These are phyloP conservation scores for Corapipo altera DNA, from an alignment of 2,113 vertebrate species.

Conservation along the genomic window DNA sequence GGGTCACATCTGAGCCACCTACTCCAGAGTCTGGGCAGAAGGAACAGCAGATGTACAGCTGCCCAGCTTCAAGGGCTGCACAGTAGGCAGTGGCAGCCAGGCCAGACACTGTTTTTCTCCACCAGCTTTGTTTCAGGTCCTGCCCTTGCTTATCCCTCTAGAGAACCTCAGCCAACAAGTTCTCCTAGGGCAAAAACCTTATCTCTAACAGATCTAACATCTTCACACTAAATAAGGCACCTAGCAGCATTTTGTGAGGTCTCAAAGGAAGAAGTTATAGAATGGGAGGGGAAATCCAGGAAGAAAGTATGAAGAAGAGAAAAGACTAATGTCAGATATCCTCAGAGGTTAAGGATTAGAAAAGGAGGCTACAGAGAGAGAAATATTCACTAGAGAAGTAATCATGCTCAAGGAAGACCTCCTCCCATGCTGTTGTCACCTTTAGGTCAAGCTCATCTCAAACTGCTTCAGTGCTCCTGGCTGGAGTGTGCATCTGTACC, in stretches of 20 bases:
- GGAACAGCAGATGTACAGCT: not conserved
- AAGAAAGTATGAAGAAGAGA: not conserved
- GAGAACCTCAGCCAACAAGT: not conserved
- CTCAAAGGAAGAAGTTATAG: not conserved
- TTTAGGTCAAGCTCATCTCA: not conserved
- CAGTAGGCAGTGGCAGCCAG: rapidly evolving
- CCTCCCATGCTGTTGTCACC: not conserved
- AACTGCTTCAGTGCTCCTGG: not conserved
- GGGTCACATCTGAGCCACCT: not conserved
- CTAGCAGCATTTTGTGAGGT: not conserved
- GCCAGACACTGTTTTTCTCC: not conserved
- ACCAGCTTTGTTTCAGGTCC: not conserved
- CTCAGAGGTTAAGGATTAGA: not conserved
- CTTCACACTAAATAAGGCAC: not conserved
- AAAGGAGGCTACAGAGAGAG: not conserved
- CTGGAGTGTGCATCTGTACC: not conserved
- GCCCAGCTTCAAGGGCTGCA: not conserved
- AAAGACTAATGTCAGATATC: not conserved
- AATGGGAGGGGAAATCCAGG: not conserved
- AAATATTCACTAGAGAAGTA: not conserved
- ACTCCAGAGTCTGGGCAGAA: not conserved
- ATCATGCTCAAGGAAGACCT: not conserved
- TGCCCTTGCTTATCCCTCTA: not conserved
- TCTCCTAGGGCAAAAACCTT: not conserved
- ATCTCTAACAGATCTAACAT: not conserved